Evolutionary conservation across 2,797 vertebrate species (phyloP).

Genomic region (Bradypodion pumilum): DNA sequence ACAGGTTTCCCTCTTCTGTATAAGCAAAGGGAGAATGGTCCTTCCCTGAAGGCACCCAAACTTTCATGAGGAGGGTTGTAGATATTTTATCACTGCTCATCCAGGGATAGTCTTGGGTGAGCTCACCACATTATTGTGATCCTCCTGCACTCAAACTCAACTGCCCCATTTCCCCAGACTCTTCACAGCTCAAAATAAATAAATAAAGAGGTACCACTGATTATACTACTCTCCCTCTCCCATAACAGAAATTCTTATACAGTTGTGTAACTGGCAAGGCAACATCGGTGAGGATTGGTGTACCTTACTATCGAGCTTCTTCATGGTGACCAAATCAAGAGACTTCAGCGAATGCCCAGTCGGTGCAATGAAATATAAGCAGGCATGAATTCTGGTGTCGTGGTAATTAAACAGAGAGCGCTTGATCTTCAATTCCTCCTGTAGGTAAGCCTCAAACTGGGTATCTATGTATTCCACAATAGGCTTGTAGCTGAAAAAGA

Average conservation of each 20-base stretch:
- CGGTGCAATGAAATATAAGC: constrained; percentile 82
- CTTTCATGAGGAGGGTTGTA: too few species aligned
- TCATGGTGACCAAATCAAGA: constrained; percentile 84
- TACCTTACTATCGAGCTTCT: constrained; percentile 86
- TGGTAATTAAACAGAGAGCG: constrained; percentile 83
- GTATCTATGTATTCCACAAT: constrained; percentile 85
- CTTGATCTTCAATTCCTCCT: constrained; percentile 84
- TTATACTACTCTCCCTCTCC: too few species aligned
- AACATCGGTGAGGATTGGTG: not conserved
- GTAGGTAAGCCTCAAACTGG: constrained; percentile 82
- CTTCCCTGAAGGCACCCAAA: not conserved
- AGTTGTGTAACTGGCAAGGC: not conserved
- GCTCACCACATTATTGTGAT: not conserved
- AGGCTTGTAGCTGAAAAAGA: constrained; percentile 77
- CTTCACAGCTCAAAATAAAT: not conserved
- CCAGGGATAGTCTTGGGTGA: too few species aligned
- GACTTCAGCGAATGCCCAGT: constrained; percentile 83
- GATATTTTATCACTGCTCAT: too few species aligned
- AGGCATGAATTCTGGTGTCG: constrained; percentile 80
- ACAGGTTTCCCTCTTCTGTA: not conserved
- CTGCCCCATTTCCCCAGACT: not conserved
- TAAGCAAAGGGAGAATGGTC: not conserved
- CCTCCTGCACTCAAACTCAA: not conserved
- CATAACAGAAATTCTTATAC: not conserved
- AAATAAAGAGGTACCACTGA: not conserved